These are phyloP conservation scores for Brachypterus glaber DNA, from an alignment of 2,888 invertebrate species.

Conservation along the genomic window DNA sequence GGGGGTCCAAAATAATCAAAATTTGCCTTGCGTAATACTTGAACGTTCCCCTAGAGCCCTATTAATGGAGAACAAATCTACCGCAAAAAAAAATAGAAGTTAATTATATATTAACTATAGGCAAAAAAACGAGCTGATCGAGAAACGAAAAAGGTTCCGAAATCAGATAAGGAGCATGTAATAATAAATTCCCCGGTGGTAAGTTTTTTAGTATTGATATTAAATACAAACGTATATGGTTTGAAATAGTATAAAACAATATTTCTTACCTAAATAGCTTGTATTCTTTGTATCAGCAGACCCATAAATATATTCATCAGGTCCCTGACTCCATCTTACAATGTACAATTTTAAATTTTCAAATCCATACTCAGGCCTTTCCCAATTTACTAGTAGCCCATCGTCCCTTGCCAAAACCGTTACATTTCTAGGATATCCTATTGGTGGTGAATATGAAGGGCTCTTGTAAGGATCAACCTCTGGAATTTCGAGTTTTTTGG, in stretches of 20 bases:
- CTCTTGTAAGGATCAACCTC: slow-evolving; percentile 16
- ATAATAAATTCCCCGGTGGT: too few species aligned
- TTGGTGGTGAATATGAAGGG: slow-evolving; percentile 29
- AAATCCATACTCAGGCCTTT: slow-evolving; percentile 50
- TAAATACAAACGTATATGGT: not conserved
- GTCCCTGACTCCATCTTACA: slow-evolving; percentile 58
- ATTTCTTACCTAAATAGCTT: slow-evolving; percentile 45
- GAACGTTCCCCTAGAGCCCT: too few species aligned
- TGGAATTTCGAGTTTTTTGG: slow-evolving; percentile 44
- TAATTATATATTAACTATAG: too few species aligned
- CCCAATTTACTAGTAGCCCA: slow-evolving; percentile 71
- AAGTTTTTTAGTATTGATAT: too few species aligned
- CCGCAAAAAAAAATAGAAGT: too few species aligned
- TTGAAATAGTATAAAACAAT: not conserved
- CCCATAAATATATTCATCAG: slow-evolving; percentile 52
- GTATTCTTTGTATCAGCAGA: slow-evolving; percentile 61
- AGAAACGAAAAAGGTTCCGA: too few species aligned
- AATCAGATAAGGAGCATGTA: too few species aligned
- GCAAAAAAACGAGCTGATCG: too few species aligned
- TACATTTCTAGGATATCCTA: slow-evolving; percentile 58
- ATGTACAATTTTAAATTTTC: slow-evolving; percentile 52
- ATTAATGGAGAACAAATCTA: too few species aligned
- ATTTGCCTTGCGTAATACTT: too few species aligned
- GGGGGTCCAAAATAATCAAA: too few species aligned
- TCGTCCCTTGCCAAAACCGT: slow-evolving; percentile 60